Conservation (phyloP, 2,113 vertebrate species). For the Pygathrix nemaeus region DNA sequence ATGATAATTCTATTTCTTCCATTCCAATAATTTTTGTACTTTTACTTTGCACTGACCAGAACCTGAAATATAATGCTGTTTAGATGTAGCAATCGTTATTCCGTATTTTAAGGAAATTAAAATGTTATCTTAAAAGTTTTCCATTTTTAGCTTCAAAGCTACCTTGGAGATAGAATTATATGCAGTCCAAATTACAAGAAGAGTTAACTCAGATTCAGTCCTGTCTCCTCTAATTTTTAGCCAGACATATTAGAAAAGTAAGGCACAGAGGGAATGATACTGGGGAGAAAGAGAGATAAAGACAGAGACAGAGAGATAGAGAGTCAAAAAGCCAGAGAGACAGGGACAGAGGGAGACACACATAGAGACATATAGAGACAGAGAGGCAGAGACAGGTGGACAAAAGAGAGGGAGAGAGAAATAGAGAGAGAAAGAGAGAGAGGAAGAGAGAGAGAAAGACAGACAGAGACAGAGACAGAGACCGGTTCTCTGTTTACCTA, state of each 20-base stretch:
- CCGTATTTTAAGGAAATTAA: neutral
- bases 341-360: neutral
- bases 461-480: neutral
- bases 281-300: neutral
- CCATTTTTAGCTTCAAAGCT: neutral
- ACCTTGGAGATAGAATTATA: neutral
- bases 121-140: neutral
- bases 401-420: no score
- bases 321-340: neutral
- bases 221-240: neutral
- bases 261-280: neutral
- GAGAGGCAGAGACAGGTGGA: no score
- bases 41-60: neutral
- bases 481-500: neutral
- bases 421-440: no score
- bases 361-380: no score
- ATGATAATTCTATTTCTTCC: neutral
- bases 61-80: neutral
- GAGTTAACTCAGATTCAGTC: neutral
- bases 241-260: neutral
- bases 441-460: no score
- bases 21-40: neutral
- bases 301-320: neutral
- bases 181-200: neutral
- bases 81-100: neutral